These are phyloP conservation scores for Zoanthus sociatus DNA, from an alignment of 92 coral and sea anemone species.

Conservation along the genomic window DNA sequence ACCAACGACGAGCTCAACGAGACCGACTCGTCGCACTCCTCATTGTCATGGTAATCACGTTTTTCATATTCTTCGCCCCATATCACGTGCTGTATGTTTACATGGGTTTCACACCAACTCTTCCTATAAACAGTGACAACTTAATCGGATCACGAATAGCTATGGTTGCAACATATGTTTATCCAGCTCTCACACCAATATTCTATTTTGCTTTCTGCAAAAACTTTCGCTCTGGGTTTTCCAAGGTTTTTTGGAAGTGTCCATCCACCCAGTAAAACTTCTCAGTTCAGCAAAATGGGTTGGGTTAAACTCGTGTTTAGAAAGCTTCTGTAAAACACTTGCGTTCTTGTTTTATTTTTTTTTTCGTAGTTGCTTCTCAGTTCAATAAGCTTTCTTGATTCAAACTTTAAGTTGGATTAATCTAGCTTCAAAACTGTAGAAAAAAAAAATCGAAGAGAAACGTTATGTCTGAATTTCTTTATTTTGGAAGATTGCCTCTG, in stretches of 20 bases:
- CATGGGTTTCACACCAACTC: conserved; percentile 29
- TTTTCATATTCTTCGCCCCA: conserved; percentile 72
- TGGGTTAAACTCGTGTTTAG: too few relatives aligned
- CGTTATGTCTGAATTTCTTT: too few relatives aligned
- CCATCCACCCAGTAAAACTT: conserved; percentile 21
- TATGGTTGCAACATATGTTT: conserved; percentile 54
- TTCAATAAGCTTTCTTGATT: too few relatives aligned
- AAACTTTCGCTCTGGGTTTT: conserved; percentile 71
- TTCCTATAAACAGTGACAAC: conserved; percentile 14
- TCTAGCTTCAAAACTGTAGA: too few relatives aligned
- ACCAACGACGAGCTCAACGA: conserved; percentile 38
- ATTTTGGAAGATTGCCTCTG: too few relatives aligned
- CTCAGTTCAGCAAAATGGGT: not conserved
- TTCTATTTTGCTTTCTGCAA: conserved; percentile 81
- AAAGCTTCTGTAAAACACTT: too few relatives aligned
- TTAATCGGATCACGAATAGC: conserved; percentile 48
- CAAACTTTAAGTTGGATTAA: too few relatives aligned
- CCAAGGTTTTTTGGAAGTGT: conserved; percentile 45
- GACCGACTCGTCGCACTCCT: conserved; percentile 66
- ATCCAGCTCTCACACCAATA: conserved; percentile 72
- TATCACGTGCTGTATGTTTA: conserved; percentile 58
- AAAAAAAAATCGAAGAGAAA: too few relatives aligned
- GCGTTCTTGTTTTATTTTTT: too few relatives aligned
- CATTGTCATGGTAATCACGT: conserved; percentile 62
- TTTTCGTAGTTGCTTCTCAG: too few relatives aligned